phyloP scores from a whole-genome alignment of 1,140 invertebrate species.

The Adelges cooleyi region DNA sequence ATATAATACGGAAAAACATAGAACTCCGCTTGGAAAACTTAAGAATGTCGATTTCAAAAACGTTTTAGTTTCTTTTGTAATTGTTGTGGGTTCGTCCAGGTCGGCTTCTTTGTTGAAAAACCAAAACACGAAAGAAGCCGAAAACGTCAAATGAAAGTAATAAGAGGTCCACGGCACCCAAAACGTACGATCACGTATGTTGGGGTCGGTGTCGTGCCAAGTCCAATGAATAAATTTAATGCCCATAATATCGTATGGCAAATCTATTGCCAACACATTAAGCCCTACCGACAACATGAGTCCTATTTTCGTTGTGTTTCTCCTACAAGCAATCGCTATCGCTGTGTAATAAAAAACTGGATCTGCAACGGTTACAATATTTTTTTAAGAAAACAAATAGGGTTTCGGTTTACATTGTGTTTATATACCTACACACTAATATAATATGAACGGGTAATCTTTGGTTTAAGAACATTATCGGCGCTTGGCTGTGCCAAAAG shows the following conservation, averaged over 20 bases:
- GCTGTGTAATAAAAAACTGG: conserved; percentile 15
- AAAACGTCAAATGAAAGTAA: conserved; percentile 52
- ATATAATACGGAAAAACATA: conserved; percentile 59
- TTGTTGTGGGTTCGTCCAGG: conserved; percentile 30
- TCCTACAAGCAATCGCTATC: neutral
- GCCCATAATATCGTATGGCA: conserved; percentile 68
- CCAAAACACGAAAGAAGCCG: conserved; percentile 55
- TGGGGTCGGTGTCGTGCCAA: conserved; percentile 76
- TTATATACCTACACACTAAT: conserved; percentile 52
- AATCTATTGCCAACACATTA: conserved; percentile 58
- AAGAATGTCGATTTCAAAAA: conserved; percentile 45
- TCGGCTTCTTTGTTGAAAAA: conserved; percentile 46
- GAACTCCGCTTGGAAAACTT: conserved; percentile 56
- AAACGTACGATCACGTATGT: conserved; percentile 64
- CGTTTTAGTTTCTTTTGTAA: conserved; percentile 40
- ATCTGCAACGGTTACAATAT: neutral
- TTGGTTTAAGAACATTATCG: conserved; percentile 53
- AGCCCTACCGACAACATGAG: conserved; percentile 47
- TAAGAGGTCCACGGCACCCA: conserved; percentile 69
- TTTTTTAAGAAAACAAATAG: neutral
- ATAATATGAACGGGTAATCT: conserved; percentile 59
- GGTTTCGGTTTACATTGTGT: too few relatives aligned
- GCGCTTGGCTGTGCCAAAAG: conserved; percentile 66
- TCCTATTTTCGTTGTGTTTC: neutral
- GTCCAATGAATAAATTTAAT: conserved; percentile 73